phyloP scores from a whole-genome alignment of 1,140 invertebrate species.

The Bombus polaris region DNA sequence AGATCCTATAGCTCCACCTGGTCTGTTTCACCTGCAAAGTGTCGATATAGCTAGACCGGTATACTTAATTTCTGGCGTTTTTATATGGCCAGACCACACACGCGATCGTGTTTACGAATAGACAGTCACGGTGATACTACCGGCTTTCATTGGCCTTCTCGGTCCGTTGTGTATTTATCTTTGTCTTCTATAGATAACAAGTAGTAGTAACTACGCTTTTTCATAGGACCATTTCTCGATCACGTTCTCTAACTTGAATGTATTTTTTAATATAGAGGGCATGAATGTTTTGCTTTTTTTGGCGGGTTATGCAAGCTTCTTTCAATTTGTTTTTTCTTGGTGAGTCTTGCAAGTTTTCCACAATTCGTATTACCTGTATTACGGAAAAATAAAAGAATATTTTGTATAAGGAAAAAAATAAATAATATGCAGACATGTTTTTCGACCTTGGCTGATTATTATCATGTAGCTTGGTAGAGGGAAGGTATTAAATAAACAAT shows the following conservation, averaged over 20 bases:
- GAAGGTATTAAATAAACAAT: not conserved
- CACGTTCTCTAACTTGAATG: not conserved
- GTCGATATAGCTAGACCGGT: not conserved
- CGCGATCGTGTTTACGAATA: constrained; percentile 13
- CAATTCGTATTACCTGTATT: not conserved
- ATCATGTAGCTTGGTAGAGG: not conserved
- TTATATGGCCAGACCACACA: not conserved
- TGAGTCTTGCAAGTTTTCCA: not conserved
- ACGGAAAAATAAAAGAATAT: not conserved
- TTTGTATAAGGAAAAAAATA: not conserved
- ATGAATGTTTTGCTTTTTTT: not conserved
- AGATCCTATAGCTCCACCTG: not conserved
- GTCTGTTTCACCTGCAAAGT: not conserved
- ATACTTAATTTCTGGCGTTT: too few relatives aligned
- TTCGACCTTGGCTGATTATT: not conserved
- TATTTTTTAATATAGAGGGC: constrained; percentile 2
- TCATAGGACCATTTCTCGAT: not conserved
- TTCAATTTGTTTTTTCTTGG: not conserved
- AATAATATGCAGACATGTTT: not conserved
- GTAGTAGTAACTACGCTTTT: not conserved
- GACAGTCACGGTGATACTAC: constrained; percentile 27
- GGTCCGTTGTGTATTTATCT: constrained; percentile 44
- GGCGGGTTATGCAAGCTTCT: not conserved
- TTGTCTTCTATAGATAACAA: constrained; percentile 42
- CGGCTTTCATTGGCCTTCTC: not conserved